Percentiles rank a stretch among this genome's conserved stretches.
Conservation (phyloP, 2,888 invertebrate species). For the Timema cristinae region DNA sequence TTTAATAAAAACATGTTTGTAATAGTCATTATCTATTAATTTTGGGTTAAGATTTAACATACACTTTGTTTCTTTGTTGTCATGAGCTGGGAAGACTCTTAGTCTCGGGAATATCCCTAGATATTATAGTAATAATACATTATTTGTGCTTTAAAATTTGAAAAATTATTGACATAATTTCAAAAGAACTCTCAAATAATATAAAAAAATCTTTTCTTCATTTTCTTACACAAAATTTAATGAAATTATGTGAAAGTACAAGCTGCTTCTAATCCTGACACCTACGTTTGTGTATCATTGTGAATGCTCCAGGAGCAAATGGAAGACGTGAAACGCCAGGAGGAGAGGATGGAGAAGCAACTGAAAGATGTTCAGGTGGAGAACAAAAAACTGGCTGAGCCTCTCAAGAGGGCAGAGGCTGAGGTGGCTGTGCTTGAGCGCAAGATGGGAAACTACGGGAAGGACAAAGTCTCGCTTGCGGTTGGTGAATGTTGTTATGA, state of each 20-base stretch:
- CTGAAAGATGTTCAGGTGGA: constrained; percentile 64
- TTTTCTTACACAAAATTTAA: not conserved
- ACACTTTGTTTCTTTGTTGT: too few species aligned
- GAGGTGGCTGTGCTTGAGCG: constrained; percentile 69
- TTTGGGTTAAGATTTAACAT: too few species aligned
- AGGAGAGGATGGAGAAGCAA: constrained; percentile 71
- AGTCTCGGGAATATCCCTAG: too few species aligned
- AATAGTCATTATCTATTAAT: too few species aligned
- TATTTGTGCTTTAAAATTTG: too few species aligned
- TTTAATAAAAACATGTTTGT: too few species aligned
- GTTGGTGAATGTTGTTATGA: too few species aligned
- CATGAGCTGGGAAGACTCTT: too few species aligned
- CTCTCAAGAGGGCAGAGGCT: constrained; percentile 64
- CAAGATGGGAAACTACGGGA: constrained; percentile 78
- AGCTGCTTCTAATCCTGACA: too few species aligned
- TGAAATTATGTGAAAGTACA: not conserved
- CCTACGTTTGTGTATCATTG: not conserved
- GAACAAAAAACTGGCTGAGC: constrained; percentile 68
- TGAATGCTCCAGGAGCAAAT: constrained; percentile 60
- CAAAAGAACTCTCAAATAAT: constrained; percentile 50
- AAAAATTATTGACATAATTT: too few species aligned
- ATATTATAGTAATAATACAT: too few species aligned
- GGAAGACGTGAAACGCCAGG: constrained; percentile 69
- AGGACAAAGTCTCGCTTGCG: constrained; percentile 71
- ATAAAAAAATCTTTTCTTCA: constrained; percentile 38